phyloP scores from a whole-genome alignment of 1,140 invertebrate species.

The Harpegnathos saltator region DNA sequence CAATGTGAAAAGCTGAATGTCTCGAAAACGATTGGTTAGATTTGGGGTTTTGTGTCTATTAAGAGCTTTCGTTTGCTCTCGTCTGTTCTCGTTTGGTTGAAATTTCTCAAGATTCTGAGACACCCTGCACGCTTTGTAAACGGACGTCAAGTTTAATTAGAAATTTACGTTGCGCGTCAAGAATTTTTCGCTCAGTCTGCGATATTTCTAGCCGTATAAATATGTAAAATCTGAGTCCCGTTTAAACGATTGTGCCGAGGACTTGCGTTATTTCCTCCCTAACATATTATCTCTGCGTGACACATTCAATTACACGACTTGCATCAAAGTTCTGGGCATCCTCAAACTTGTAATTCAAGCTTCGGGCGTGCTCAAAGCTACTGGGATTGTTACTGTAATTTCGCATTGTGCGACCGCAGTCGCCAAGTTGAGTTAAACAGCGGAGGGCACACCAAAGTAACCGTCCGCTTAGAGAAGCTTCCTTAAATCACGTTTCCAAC shows the following conservation, averaged over 20 bases:
- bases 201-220: conserved; percentile 19
- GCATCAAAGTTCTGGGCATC: conserved; percentile 11
- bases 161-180: too few relatives aligned
- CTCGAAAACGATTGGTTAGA: too few relatives aligned
- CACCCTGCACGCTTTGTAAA: too few relatives aligned
- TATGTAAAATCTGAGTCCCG: conserved; percentile 14
- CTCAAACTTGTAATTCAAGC: conserved; percentile 52
- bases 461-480: neutral
- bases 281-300: conserved; percentile 28
- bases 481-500: neutral
- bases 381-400: conserved; percentile 40
- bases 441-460: neutral
- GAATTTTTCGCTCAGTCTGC: too few relatives aligned
- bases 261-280: neutral
- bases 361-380: conserved; percentile 49
- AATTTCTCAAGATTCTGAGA: too few relatives aligned
- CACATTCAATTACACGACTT: conserved; percentile 34
- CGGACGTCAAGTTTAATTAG: too few relatives aligned
- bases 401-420: conserved; percentile 18
- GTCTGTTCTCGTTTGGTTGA: too few relatives aligned
- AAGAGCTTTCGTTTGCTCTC: too few relatives aligned
- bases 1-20: too few relatives aligned
- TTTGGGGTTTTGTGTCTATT: too few relatives aligned
- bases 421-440: conserved; percentile 25
- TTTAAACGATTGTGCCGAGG: conserved; percentile 22